Evolutionary conservation across 2,888 invertebrate species (phyloP).

Genomic region (Gortyna flavago): DNA sequence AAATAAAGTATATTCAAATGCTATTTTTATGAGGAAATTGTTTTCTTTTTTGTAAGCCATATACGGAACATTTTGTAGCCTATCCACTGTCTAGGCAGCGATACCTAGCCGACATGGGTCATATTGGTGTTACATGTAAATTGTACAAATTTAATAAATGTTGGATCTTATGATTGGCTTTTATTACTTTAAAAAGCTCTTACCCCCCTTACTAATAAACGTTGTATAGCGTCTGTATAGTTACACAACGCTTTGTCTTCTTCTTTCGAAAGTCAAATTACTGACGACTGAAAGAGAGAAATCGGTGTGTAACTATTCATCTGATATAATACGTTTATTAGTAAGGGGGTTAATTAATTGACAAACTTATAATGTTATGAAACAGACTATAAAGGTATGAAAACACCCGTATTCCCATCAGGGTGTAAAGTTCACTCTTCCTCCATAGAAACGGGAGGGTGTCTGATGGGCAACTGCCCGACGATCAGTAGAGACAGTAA

Average conservation of each 20-base stretch:
- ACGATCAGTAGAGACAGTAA: too few species aligned
- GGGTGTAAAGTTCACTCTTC: neutral
- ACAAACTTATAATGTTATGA: neutral
- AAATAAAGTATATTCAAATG: slow-evolving; percentile 58
- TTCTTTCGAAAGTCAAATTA: too few species aligned
- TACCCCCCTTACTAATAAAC: too few species aligned
- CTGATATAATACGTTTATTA: too few species aligned
- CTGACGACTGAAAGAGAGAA: too few species aligned
- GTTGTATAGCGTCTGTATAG: too few species aligned
- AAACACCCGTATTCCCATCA: too few species aligned
- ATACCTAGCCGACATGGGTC: slow-evolving; percentile 71
- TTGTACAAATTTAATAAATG: slow-evolving; percentile 89
- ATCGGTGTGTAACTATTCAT: too few species aligned
- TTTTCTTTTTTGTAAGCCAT: slow-evolving; percentile 75
- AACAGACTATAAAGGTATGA: neutral
- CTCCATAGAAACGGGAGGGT: neutral
- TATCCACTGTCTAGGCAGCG: slow-evolving; percentile 76
- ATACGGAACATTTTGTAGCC: slow-evolving; percentile 73
- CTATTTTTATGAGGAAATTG: slow-evolving; percentile 62
- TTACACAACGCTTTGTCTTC: too few species aligned
- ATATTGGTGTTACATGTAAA: slow-evolving; percentile 82
- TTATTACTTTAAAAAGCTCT: slow-evolving; percentile 23
- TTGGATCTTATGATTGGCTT: slow-evolving; percentile 76
- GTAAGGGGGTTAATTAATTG: too few species aligned
- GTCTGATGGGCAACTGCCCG: neutral